Evolutionary conservation across 2,888 invertebrate species (phyloP), one percentile per base, ranked within the genome.

Genomic region (Eupithecia exiguata): DNA sequence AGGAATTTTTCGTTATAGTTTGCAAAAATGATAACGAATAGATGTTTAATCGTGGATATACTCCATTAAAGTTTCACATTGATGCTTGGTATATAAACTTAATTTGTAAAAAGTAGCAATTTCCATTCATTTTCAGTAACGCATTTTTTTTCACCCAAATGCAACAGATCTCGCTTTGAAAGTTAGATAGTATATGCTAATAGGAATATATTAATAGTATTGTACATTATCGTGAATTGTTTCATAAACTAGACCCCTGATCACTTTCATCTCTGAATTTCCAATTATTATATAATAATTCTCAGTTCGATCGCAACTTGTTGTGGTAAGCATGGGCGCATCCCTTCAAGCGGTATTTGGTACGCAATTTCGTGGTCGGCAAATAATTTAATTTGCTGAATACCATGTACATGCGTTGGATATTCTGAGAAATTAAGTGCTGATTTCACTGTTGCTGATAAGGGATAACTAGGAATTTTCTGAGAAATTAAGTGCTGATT

Each of bases 331-430:
- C 40, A 58, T 43, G 66, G 63, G 70, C 53, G 63, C 70, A 53
- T 46, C 68, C 63, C 72, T 70, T 71, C 62, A 35, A 74, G 77
- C 75, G 68, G 71, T 77, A 79, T 79, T 76, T 76, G 76, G 77
- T 78, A 75, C 76, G 77, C 71, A 76, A 76, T 78, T 72, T 71
- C 77, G 77, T 68, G 76, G 74, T 75, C 12, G 35, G 63, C 74
- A 70, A 72, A 68, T 75, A 76, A 79, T 78, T 77, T 73, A 77
- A 75, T 79, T 78, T 75, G 71, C 71, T 74, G 78, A 77, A 75
- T 79, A 74, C 75, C 75, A 71, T 75, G 79, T 77, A 74, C 75
- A 78, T 74, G 74, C 70, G 21, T n/a, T 18, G 21, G 62, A 71
- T 68, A 76, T 75, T 76, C 21, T 21, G 53, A 43, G 71, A 68